These are phyloP conservation scores for Eulithis prunata DNA, from an alignment of 2,888 invertebrate genomes.

Conservation along the genomic window DNA sequence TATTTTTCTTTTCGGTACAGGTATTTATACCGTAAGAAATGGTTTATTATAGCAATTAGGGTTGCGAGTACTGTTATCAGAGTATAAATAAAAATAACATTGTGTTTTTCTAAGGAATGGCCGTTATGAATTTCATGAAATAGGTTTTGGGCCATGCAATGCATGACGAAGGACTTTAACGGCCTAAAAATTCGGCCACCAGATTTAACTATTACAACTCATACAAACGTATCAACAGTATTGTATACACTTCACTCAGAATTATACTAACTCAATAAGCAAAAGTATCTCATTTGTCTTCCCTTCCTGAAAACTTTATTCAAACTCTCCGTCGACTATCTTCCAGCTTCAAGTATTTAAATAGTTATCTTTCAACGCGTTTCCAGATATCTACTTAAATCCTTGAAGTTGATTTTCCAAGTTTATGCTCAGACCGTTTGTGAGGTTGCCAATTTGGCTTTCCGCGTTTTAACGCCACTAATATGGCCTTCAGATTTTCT, in stretches of 20 bases:
- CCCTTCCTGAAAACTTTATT: too few species aligned
- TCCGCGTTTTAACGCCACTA: constrained; percentile 32
- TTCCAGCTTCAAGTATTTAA: background rate
- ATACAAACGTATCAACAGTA: too few species aligned
- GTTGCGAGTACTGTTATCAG: background rate
- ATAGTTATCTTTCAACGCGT: constrained; percentile 14
- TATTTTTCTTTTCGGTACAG: constrained; percentile 5
- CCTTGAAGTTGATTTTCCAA: constrained; percentile 43
- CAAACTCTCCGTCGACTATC: background rate
- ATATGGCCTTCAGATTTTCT: constrained; percentile 29
- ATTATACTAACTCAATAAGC: too few species aligned
- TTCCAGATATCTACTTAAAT: constrained; percentile 43
- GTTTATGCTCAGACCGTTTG: constrained; percentile 51
- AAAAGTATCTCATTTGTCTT: too few species aligned
- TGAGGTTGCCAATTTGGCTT: constrained; percentile 53
- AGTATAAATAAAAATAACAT: background rate
- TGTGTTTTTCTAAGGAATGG: too few species aligned
- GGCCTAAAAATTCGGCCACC: too few species aligned
- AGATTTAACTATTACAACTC: too few species aligned
- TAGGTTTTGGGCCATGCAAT: too few species aligned
- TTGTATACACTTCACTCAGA: too few species aligned
- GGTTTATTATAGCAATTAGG: constrained; percentile 6
- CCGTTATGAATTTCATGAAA: too few species aligned
- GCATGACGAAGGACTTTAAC: too few species aligned
- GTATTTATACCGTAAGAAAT: constrained; percentile 2